phyloP scores from a whole-genome alignment of 1,140 invertebrate genomes.

The Aphelenchoides besseyi region DNA sequence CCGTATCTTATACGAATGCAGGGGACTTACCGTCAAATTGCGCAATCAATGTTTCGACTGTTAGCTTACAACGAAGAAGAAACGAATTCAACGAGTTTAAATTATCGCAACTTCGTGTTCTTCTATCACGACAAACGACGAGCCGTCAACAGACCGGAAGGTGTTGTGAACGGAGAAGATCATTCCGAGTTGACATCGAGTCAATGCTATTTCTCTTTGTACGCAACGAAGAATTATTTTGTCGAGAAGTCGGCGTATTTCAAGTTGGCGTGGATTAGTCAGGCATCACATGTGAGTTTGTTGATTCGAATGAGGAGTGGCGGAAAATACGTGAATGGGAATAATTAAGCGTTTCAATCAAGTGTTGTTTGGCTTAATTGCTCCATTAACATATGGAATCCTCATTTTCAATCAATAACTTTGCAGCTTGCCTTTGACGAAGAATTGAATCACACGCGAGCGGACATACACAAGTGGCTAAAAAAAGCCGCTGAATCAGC shows the following conservation, averaged over 20 bases:
- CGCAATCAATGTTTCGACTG: constrained; percentile 63
- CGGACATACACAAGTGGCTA: constrained; percentile 52
- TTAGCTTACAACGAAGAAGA: constrained; percentile 45
- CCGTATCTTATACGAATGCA: constrained; percentile 79
- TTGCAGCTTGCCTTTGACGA: constrained; percentile 61
- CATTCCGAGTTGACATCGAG: constrained; percentile 34
- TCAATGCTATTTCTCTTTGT: constrained; percentile 60
- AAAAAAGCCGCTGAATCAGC: constrained; percentile 48
- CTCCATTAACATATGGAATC: too few species aligned
- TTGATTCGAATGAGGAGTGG: too few species aligned
- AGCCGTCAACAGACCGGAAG: constrained; percentile 47
- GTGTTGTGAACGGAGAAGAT: constrained; percentile 34
- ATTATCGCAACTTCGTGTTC: constrained; percentile 58
- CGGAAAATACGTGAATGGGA: too few species aligned
- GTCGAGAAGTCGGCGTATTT: constrained; percentile 51
- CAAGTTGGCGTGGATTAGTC: constrained; percentile 50
- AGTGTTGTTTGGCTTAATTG: too few species aligned
- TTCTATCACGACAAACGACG: constrained; percentile 61
- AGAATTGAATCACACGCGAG: constrained; percentile 40
- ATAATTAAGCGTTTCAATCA: too few species aligned
- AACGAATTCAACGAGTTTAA: constrained; percentile 29
- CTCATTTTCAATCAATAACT: too few species aligned
- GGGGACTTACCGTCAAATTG: constrained; percentile 75
- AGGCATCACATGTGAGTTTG: constrained; percentile 48
- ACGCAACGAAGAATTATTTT: constrained; percentile 61